These are phyloP conservation scores for Tachypleus tridentatus DNA, from an alignment of 1,140 invertebrate species.

Conservation along the genomic window DNA sequence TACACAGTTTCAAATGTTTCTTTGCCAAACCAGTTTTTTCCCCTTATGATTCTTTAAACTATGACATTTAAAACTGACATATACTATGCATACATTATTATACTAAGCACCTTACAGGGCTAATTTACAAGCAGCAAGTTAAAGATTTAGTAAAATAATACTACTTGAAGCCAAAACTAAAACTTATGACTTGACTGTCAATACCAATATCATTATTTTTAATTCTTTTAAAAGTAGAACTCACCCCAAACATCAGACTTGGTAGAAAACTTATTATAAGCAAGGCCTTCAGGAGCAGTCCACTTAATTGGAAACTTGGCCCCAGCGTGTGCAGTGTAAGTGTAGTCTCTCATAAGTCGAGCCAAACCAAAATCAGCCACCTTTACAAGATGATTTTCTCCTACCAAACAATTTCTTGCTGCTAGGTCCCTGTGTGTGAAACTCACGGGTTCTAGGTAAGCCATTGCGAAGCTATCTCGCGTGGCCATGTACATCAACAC, in stretches of 20 bases:
- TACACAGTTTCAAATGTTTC: too few relatives aligned
- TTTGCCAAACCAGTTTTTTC: too few relatives aligned
- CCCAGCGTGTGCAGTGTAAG: conserved; percentile 94
- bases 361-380: conserved; percentile 96
- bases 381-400: conserved; percentile 86
- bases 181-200: too few relatives aligned
- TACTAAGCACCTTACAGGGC: too few relatives aligned
- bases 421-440: conserved; percentile 98
- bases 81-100: too few relatives aligned
- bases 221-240: not conserved
- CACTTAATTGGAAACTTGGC: conserved; percentile 99
- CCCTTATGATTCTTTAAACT: too few relatives aligned
- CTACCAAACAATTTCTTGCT: conserved; percentile 94
- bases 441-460: conserved; percentile 86
- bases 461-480: conserved; percentile 97
- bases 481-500: conserved; percentile 98
- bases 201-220: too few relatives aligned
- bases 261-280: conserved; percentile 98
- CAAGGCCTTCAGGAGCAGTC: conserved; percentile 97
- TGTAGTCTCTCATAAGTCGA: conserved; percentile 91
- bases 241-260: conserved; percentile 61
- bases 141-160: too few relatives aligned
- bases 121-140: too few relatives aligned
- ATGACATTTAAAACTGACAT: too few relatives aligned
- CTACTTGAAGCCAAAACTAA: too few relatives aligned